Base-by-base conservation (phyloP, 2,888 invertebrate species). In the Aromia moschata region DNA sequence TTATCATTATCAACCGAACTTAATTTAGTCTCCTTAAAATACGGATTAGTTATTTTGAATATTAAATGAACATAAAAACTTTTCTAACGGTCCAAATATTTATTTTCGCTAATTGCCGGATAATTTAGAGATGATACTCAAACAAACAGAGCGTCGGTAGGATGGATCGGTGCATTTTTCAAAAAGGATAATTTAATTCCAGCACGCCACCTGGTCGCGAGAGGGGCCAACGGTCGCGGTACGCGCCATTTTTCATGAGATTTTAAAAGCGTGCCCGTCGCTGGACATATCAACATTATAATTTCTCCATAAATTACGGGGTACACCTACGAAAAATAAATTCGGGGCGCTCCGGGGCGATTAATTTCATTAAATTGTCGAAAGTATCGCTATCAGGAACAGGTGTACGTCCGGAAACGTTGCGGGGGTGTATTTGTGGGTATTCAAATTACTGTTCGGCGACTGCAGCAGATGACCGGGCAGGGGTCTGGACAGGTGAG, bases 401-500 rank as follows among this genome's bases (percentile, higher is more conserved):
- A 73, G 73, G 73, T 73, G 73, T 58, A 43, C 58, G 10, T 53
- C 62, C 69, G 70, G 70, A 70, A 70, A 70, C 64, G 56, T 46
- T 55, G 70, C 65, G 71, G 72, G 73, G 71, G 72, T 67, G 70
- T 66, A 64, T 68, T 70, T 70, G 65, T 69, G 69, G 49, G 69
- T 70, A 72, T 73, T 72, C 69, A 72, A 69, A 73, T 71, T 67
- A 57, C 58, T 18, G 49, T 46, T 18, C 20, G 17, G 18, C 51
- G 10, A 55, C 31, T 53, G 64, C 64, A 64, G 64, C 64, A 61
- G 64, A 64, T 59, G 54, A 16, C 53, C 49, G 40, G 45, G 46
- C 41, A 17, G 18, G 52, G 17, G n/a, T n/a, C 58, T 53, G 56
- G 60, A 64, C 64, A 64, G 64, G 60, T 64, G 64, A 10, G 25